phyloP scores from a whole-genome alignment of 2,888 invertebrate genomes.

The Teinopalpus imperialis region DNA sequence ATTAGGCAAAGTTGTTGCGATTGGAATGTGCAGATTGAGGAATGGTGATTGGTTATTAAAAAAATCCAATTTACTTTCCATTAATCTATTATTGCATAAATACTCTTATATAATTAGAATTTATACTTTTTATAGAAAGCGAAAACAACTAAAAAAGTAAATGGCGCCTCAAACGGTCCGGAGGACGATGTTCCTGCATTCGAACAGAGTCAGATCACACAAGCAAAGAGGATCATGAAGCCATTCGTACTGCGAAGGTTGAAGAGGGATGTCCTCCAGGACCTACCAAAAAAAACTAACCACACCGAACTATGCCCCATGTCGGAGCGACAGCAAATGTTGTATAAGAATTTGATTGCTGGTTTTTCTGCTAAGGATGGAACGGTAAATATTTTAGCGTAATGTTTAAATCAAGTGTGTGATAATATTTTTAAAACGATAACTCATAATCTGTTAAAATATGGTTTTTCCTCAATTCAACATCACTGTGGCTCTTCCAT shows the following conservation, averaged over 20 bases:
- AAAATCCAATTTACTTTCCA: too few relatives aligned
- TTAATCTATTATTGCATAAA: too few relatives aligned
- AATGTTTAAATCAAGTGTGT: too few relatives aligned
- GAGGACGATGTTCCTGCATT: conserved; percentile 88
- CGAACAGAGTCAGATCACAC: conserved; percentile 93
- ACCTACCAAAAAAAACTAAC: conserved; percentile 92
- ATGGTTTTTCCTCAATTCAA: too few relatives aligned
- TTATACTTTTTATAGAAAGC: conserved; percentile 78
- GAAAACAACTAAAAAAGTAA: conserved; percentile 73
- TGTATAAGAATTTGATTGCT: conserved; percentile 89
- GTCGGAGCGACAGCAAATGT: conserved; percentile 86
- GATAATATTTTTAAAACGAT: too few relatives aligned
- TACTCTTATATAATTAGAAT: too few relatives aligned
- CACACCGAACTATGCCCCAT: conserved; percentile 84
- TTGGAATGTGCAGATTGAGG: too few relatives aligned
- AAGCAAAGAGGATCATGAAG: conserved; percentile 97
- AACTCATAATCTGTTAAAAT: too few relatives aligned
- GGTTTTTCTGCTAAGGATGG: conserved; percentile 85
- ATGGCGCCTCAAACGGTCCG: conserved; percentile 44
- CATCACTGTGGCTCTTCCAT: too few relatives aligned
- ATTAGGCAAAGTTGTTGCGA: too few relatives aligned
- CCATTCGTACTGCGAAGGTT: conserved; percentile 95
- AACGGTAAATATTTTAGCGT: conserved; percentile 57
- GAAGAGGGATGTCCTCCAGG: conserved; percentile 92
- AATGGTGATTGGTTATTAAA: too few relatives aligned